A percentile compares a stretch with the other conserved stretches of the same genome.
Conservation (phyloP, 30 jellyfish, hydroid and myxozoan species). For the Mastigias papua region DNA sequence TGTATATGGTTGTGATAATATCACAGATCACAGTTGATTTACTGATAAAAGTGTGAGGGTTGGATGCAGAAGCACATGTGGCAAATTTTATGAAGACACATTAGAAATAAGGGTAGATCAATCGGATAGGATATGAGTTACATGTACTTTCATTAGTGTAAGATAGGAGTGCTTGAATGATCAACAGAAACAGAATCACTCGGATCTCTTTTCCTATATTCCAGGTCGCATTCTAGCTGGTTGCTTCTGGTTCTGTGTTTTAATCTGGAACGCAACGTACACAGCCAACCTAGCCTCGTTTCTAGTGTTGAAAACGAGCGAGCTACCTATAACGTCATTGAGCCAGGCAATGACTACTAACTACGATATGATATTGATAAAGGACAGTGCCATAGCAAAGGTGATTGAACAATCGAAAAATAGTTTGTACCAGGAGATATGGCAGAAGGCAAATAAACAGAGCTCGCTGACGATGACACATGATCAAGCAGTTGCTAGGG, state of each 20-base stretch:
- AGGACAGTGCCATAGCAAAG: constrained; percentile 62
- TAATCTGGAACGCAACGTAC: constrained; percentile 72
- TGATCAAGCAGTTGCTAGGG: constrained; percentile 24
- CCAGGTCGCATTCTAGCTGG: constrained; percentile 70
- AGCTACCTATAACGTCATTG: constrained; percentile 53
- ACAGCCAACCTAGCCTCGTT: constrained; percentile 80
- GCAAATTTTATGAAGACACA: too few species aligned
- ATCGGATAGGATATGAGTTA: too few species aligned
- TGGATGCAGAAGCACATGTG: too few species aligned
- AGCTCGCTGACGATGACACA: constrained; percentile 13
- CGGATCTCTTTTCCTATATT: too few species aligned
- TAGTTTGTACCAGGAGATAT: constrained; percentile 15
- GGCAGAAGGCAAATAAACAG: constrained; percentile 8
- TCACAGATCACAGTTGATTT: too few species aligned
- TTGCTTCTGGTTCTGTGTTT: constrained; percentile 71
- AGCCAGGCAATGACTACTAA: constrained; percentile 25
- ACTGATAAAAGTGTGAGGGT: too few species aligned
- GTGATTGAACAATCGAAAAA: constrained; percentile 41
- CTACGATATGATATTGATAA: constrained; percentile 32
- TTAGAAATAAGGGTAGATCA: too few species aligned
- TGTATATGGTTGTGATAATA: too few species aligned
- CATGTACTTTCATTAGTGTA: too few species aligned
- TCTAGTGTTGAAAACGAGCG: constrained; percentile 53
- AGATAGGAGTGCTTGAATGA: too few species aligned
- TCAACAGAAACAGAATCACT: too few species aligned